These are phyloP conservation scores for Tipula vernalis DNA, from an alignment of 2,888 invertebrate genomes.

Conservation along the genomic window DNA sequence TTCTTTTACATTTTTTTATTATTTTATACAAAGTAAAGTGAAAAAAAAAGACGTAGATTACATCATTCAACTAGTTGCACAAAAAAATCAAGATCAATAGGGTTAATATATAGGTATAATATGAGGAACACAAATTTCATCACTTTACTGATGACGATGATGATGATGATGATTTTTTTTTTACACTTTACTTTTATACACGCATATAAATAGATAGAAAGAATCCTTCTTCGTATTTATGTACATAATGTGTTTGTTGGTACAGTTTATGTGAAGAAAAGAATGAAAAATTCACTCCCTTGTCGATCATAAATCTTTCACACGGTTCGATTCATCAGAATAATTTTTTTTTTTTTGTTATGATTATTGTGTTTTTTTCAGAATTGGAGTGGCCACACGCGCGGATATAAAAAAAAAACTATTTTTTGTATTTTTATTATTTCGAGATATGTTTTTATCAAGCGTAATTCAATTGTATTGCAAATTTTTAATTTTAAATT, in stretches of 20 bases:
- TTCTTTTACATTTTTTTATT: not conserved
- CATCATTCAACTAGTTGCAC: not conserved
- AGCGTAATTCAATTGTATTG: not conserved
- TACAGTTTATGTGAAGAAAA: not conserved
- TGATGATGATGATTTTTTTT: not conserved
- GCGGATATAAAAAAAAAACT: not conserved
- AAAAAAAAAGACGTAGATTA: not conserved
- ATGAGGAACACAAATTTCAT: not conserved
- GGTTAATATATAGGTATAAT: not conserved
- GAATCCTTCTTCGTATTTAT: not conserved
- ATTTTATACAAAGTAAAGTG: not conserved
- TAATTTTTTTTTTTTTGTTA: slow-evolving; percentile 10
- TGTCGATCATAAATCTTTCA: slow-evolving; percentile 17
- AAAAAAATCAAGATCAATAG: slow-evolving; percentile 6
- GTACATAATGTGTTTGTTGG: not conserved
- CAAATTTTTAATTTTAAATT: not conserved
- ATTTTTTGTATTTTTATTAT: not conserved
- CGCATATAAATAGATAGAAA: not conserved
- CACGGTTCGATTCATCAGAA: slow-evolving; percentile 16
- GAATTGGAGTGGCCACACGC: not conserved
- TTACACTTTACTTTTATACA: not conserved
- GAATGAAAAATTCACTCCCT: slow-evolving; percentile 14
- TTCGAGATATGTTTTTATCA: not conserved
- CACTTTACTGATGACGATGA: not conserved
- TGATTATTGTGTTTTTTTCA: slow-evolving; percentile 6